phyloP scores from a whole-genome alignment of 2,113 vertebrate species.

The Callionymus lyra region DNA sequence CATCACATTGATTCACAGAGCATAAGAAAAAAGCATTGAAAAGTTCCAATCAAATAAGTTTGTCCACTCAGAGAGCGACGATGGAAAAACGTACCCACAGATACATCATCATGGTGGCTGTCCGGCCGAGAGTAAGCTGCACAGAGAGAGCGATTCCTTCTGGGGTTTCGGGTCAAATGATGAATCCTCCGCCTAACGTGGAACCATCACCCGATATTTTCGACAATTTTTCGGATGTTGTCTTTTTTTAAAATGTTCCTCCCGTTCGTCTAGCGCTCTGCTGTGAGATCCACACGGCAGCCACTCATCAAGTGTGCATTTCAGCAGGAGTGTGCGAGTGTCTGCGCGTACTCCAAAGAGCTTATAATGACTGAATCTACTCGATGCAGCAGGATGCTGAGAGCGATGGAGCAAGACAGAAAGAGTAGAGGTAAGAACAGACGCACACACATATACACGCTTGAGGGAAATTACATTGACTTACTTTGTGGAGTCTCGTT shows the following conservation, averaged over 20 bases:
- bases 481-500: too few relatives aligned
- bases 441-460: constrained; percentile 1
- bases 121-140: constrained; percentile 56
- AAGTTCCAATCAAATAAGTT: too few relatives aligned
- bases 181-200: too few relatives aligned
- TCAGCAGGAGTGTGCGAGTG: constrained; percentile 42
- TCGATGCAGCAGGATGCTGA: constrained; percentile 65
- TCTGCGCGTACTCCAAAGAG: constrained; percentile 53
- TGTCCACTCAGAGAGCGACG: too few relatives aligned
- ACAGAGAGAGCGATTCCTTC: too few relatives aligned
- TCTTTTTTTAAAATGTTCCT: constrained; percentile 2
- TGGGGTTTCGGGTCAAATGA: too few relatives aligned
- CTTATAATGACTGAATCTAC: constrained; percentile 70
- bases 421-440: constrained; percentile 6
- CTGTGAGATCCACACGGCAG: constrained; percentile 70
- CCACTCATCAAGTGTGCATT: constrained; percentile 68
- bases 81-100: constrained; percentile 90
- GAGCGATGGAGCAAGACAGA: constrained; percentile 15
- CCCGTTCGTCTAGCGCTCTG: constrained; percentile 18
- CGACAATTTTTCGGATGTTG: too few relatives aligned
- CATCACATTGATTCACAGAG: too few relatives aligned
- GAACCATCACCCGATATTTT: constrained; percentile 9
- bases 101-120: constrained; percentile 90
- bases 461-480: too few relatives aligned
- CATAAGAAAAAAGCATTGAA: too few relatives aligned